Evolutionary conservation across 1,140 invertebrate species (phyloP).

Genomic region (Pygmarrhopalites habei): DNA sequence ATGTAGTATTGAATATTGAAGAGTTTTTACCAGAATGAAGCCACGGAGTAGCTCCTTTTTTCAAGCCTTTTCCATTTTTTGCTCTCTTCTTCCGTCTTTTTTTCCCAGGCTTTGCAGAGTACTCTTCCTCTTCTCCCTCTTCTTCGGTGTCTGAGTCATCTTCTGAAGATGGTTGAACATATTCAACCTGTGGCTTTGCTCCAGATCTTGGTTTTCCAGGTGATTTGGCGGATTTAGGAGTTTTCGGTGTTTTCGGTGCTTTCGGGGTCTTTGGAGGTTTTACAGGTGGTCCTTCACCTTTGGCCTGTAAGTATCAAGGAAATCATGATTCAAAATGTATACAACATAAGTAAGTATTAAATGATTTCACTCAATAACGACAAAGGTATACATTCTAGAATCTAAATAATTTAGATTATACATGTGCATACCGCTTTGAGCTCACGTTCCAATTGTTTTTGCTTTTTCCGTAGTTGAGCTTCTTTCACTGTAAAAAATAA

Average conservation of each 20-base stretch:
- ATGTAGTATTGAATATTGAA: too few species aligned
- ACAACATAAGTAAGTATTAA: too few species aligned
- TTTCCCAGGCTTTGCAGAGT: constrained; percentile 44
- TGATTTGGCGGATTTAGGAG: not conserved
- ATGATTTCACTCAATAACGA: too few species aligned
- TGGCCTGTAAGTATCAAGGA: too few species aligned
- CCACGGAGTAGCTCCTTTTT: constrained; percentile 59
- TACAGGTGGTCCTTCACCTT: constrained; percentile 4
- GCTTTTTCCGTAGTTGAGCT: constrained; percentile 54
- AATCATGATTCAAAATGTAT: too few species aligned
- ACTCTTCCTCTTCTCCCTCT: constrained; percentile 28
- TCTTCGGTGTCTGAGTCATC: constrained; percentile 32
- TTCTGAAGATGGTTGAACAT: constrained; percentile 13
- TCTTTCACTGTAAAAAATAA: too few species aligned
- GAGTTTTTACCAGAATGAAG: too few species aligned
- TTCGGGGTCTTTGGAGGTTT: not conserved
- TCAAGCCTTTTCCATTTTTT: constrained; percentile 50
- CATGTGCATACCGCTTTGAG: constrained; percentile 49
- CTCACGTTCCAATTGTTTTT: constrained; percentile 51
- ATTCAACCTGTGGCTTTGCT: not conserved
- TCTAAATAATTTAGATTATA: too few species aligned
- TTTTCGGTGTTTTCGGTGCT: not conserved
- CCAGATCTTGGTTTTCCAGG: not conserved
- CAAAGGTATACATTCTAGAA: too few species aligned
- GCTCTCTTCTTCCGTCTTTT: constrained; percentile 50